A percentile compares a stretch with the other conserved stretches of the same genome.
Evolutionary conservation across 2,888 invertebrate genomes (phyloP).

Genomic region (Campoletis raptor): DNA sequence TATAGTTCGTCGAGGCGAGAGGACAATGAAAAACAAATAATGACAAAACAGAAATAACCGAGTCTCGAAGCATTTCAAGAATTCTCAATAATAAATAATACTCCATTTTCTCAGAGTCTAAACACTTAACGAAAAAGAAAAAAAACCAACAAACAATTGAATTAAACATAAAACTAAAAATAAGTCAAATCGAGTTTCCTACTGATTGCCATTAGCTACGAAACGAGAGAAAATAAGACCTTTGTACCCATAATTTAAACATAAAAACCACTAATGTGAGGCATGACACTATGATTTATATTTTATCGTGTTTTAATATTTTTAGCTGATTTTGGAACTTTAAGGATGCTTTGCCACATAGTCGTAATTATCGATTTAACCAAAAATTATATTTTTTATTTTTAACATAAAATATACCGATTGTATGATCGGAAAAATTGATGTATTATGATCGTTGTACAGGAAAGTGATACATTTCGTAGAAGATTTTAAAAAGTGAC

Average conservation of each 20-base stretch:
- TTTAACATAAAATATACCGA: not conserved
- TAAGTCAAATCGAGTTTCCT: slow-evolving; percentile 23
- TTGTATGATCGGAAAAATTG: not conserved
- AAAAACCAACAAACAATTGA: not conserved
- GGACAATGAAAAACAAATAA: slow-evolving; percentile 41
- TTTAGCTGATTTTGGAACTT: slow-evolving; percentile 8
- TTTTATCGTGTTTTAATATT: slow-evolving; percentile 25
- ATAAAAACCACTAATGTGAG: slow-evolving; percentile 59
- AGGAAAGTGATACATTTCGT: not conserved
- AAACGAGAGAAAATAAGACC: slow-evolving; percentile 58
- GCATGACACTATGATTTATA: slow-evolving; percentile 51
- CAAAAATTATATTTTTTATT: not conserved
- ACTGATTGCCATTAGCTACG: slow-evolving; percentile 59
- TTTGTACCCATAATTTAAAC: slow-evolving; percentile 51
- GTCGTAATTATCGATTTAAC: not conserved
- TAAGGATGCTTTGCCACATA: slow-evolving; percentile 5
- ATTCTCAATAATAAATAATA: slow-evolving; percentile 46
- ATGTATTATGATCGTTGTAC: too few species aligned
- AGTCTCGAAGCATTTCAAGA: slow-evolving; percentile 52
- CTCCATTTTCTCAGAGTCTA: slow-evolving; percentile 25
- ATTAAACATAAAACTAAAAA: slow-evolving; percentile 2
- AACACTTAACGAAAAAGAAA: slow-evolving; percentile 18
- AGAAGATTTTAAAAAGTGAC: not conserved
- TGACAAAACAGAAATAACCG: slow-evolving; percentile 19
- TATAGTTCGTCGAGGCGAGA: slow-evolving; percentile 36